A percentile compares a stretch with the other conserved stretches of the same genome.
phyloP scores from a whole-genome alignment of 1,140 invertebrate species.

The Ylistrum balloti region DNA sequence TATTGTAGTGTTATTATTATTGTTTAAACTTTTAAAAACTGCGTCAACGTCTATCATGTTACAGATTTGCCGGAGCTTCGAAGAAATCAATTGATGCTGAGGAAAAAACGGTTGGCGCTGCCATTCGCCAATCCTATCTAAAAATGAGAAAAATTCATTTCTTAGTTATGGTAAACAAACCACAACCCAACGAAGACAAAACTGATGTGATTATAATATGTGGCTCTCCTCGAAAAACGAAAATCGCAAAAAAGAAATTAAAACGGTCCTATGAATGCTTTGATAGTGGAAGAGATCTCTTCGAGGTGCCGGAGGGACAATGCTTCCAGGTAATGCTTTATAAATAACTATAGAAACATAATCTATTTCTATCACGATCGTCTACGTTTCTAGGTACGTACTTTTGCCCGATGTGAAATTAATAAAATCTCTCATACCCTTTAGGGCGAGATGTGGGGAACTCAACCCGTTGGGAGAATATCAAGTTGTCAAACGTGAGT shows the following conservation, averaged over 20 bases:
- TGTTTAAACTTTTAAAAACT: too few relatives aligned
- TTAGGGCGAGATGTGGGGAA: too few relatives aligned
- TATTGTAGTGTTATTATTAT: too few relatives aligned
- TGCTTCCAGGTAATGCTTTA: neutral
- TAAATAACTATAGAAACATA: too few relatives aligned
- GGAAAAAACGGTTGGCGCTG: neutral
- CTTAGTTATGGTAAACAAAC: neutral
- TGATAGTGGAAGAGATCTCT: neutral
- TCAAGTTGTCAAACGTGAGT: too few relatives aligned
- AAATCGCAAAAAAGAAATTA: neutral
- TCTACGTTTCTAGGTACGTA: too few relatives aligned
- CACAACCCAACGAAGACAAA: neutral
- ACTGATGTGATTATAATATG: neutral
- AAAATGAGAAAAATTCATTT: slow-evolving; percentile 34
- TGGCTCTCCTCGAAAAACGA: neutral
- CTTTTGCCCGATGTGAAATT: too few relatives aligned
- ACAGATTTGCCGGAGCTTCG: neutral
- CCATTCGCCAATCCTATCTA: neutral
- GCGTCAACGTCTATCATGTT: neutral
- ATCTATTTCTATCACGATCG: neutral
- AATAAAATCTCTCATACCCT: too few relatives aligned
- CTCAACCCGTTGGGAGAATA: too few relatives aligned
- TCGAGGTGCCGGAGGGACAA: neutral
- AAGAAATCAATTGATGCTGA: neutral
- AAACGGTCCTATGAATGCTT: neutral